These are phyloP conservation scores for Lasioglossum oenotherae DNA, from an alignment of 2,888 invertebrate genomes.

Conservation along the genomic window DNA sequence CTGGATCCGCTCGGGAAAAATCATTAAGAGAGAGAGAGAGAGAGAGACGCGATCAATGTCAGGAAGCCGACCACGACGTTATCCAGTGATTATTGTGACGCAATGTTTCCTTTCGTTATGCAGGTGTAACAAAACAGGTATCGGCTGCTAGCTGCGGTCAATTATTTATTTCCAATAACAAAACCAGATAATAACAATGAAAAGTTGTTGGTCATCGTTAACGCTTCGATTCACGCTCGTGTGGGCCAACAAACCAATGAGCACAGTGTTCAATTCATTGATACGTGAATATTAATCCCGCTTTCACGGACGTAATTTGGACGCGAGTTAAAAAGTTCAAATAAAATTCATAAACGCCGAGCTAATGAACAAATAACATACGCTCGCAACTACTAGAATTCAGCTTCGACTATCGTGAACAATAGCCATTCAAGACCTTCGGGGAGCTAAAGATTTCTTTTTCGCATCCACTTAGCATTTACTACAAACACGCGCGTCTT, in stretches of 20 bases:
- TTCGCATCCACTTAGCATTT: background rate
- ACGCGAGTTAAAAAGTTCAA: background rate
- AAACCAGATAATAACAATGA: background rate
- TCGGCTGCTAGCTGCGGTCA: background rate
- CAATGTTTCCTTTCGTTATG: background rate
- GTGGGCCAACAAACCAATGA: background rate
- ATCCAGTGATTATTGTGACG: conserved; percentile 16
- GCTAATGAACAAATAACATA: background rate
- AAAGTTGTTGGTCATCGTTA: background rate
- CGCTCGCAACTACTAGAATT: background rate
- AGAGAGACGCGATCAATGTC: background rate
- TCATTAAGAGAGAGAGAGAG: background rate
- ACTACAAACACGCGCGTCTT: background rate
- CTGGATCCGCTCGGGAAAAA: background rate
- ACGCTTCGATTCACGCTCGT: background rate
- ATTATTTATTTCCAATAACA: background rate
- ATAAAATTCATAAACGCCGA: background rate
- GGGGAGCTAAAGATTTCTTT: background rate
- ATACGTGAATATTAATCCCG: background rate
- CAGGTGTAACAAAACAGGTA: conserved; percentile 11
- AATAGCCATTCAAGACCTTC: background rate
- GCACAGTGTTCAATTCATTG: background rate
- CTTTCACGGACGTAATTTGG: background rate
- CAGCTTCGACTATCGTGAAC: background rate
- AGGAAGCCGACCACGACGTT: background rate